Conservation (phyloP, 2,888 invertebrate species). For the Melieria picta region DNA sequence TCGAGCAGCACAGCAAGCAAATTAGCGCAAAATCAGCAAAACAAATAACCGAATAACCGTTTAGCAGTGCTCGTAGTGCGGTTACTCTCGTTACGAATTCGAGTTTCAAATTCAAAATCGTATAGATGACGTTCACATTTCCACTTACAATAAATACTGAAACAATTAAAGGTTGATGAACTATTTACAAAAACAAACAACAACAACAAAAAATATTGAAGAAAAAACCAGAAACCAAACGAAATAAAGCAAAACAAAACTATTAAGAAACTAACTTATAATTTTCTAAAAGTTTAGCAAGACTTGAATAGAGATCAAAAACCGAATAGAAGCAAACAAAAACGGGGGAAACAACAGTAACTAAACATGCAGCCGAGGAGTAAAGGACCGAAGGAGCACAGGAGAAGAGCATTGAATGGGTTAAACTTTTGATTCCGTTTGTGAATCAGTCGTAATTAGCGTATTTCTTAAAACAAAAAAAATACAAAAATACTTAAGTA, state of each 20-base stretch:
- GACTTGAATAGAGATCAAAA: slow-evolving; percentile 49
- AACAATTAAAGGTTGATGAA: slow-evolving; percentile 60
- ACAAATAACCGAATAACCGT: too few relatives aligned
- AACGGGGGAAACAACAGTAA: slow-evolving; percentile 7
- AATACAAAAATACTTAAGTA: slow-evolving; percentile 23
- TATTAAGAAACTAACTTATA: slow-evolving; percentile 35
- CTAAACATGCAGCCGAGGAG: background rate
- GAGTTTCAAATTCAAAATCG: too few relatives aligned
- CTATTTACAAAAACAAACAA: slow-evolving; percentile 56
- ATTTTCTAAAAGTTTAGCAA: slow-evolving; percentile 49
- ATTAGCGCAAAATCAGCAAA: too few relatives aligned
- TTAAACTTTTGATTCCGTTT: too few relatives aligned
- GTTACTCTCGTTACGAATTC: too few relatives aligned
- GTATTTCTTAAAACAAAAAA: background rate
- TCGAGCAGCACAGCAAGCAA: too few relatives aligned
- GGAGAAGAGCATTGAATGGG: too few relatives aligned
- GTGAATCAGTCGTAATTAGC: background rate
- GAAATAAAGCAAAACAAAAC: slow-evolving; percentile 35
- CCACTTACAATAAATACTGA: slow-evolving; percentile 46
- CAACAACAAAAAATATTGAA: slow-evolving; percentile 37
- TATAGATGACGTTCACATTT: too few relatives aligned
- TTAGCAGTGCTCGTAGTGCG: too few relatives aligned
- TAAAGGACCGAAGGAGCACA: background rate
- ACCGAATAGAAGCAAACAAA: slow-evolving; percentile 27
- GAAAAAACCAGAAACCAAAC: slow-evolving; percentile 40